Percentiles rank a stretch among this genome's conserved stretches.
These are phyloP conservation scores for Luperina nickerlii DNA, from an alignment of 2,888 invertebrate genomes.

Conservation along the genomic window DNA sequence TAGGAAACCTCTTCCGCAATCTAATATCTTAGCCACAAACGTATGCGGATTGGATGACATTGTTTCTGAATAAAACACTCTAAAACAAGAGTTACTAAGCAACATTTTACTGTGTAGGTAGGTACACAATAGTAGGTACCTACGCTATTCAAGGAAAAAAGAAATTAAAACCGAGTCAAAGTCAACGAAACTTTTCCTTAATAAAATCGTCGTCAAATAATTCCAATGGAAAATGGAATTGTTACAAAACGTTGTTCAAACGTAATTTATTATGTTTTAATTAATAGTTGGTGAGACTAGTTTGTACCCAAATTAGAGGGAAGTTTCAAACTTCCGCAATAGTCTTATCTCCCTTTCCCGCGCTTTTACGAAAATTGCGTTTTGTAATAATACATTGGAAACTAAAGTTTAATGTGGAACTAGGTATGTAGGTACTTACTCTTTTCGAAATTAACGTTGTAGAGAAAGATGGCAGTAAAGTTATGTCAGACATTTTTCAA, in stretches of 20 bases:
- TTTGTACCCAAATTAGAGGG: slow-evolving; percentile 52
- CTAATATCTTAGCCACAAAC: slow-evolving; percentile 52
- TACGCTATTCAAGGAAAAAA: slow-evolving; percentile 20
- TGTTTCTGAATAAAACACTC: slow-evolving; percentile 10
- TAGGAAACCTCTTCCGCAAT: slow-evolving; percentile 56
- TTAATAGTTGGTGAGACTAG: slow-evolving; percentile 57
- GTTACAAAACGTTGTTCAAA: slow-evolving; percentile 40
- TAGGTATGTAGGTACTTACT: slow-evolving; percentile 12
- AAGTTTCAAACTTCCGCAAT: slow-evolving; percentile 65
- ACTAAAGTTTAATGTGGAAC: slow-evolving; percentile 18
- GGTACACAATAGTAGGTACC: not conserved
- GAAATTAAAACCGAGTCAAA: slow-evolving; percentile 37
- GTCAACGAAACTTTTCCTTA: slow-evolving; percentile 54
- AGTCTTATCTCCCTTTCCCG: slow-evolving; percentile 70
- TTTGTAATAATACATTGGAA: slow-evolving; percentile 28
- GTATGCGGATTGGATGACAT: slow-evolving; percentile 42
- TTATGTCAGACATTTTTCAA: slow-evolving; percentile 36
- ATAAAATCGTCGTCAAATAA: slow-evolving; percentile 52
- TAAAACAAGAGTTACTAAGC: not conserved
- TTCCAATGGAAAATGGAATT: slow-evolving; percentile 38
- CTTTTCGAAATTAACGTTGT: not conserved
- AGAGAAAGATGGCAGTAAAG: slow-evolving; percentile 11
- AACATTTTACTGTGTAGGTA: not conserved
- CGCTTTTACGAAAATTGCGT: slow-evolving; percentile 58
- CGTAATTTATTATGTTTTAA: slow-evolving; percentile 61